These are phyloP conservation scores for Drosophila acutilabella DNA, from an alignment of 2,888 invertebrate genomes.

Conservation along the genomic window DNA sequence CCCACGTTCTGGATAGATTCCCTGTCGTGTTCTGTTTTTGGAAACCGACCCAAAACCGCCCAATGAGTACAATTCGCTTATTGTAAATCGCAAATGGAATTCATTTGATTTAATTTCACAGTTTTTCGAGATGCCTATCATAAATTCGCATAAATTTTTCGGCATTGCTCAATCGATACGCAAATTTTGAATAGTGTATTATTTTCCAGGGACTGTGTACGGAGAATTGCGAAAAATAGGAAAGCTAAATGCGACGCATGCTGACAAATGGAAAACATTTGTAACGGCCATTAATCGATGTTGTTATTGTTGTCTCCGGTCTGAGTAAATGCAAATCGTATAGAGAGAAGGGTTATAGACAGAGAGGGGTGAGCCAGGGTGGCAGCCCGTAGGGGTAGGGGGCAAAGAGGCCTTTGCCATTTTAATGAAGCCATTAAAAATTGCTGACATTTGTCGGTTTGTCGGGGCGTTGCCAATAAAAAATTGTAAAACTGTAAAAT, in stretches of 20 bases:
- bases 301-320: conserved; percentile 48
- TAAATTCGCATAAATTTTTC: conserved; percentile 73
- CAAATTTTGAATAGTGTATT: conserved; percentile 58
- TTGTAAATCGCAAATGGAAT: conserved; percentile 27
- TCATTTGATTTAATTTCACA: conserved; percentile 52
- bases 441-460: conserved; percentile 75
- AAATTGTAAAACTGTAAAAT: conserved; percentile 63
- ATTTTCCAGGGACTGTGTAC: conserved; percentile 3
- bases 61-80: conserved; percentile 30
- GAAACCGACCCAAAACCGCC: conserved; percentile 7
- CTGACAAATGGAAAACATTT: conserved; percentile 80
- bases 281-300: conserved; percentile 79
- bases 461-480: conserved; percentile 71
- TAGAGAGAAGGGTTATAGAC: conserved; percentile 53
- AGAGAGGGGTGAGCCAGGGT: conserved; percentile 7
- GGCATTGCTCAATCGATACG: conserved; percentile 67
- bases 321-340: conserved; percentile 68
- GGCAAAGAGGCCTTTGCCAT: conserved; percentile 35
- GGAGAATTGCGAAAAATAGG: conserved; percentile 36
- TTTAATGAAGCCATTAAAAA: conserved; percentile 78
- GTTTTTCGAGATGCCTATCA: conserved; percentile 70
- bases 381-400: background rate
- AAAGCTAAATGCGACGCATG: conserved; percentile 55
- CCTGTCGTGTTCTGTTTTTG: background rate
- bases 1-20: background rate